Evolutionary conservation across 2,888 invertebrate species (phyloP).

Genomic region (Xanthia icteritia): DNA sequence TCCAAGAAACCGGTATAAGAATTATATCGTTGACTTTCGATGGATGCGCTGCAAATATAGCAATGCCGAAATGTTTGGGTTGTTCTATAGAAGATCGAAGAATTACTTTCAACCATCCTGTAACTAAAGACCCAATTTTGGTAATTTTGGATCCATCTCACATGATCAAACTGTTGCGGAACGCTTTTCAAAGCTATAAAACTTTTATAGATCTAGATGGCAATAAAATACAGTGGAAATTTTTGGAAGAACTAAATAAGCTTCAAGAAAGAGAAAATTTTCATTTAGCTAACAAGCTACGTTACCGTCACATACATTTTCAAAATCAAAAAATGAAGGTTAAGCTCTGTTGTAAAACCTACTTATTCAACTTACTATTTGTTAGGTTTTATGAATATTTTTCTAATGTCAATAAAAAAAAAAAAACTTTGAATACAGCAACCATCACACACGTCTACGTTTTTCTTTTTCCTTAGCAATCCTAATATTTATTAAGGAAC

Average conservation of each 20-base stretch:
- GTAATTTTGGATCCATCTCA: slow-evolving; percentile 33
- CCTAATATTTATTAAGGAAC: too few species aligned
- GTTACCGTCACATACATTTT: slow-evolving; percentile 8
- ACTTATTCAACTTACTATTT: too few species aligned
- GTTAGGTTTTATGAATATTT: too few species aligned
- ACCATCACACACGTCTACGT: too few species aligned
- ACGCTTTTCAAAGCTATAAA: slow-evolving; percentile 34
- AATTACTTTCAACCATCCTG: slow-evolving; percentile 19
- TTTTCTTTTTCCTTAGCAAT: too few species aligned
- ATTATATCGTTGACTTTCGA: slow-evolving; percentile 51
- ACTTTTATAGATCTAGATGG: slow-evolving; percentile 27
- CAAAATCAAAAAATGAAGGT: slow-evolving; percentile 32
- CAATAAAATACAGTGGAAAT: slow-evolving; percentile 11
- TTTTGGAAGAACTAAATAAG: slow-evolving; percentile 11
- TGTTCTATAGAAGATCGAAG: slow-evolving; percentile 36
- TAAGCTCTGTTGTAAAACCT: too few species aligned
- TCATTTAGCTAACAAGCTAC: slow-evolving; percentile 10
- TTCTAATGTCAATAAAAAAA: too few species aligned
- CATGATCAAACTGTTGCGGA: slow-evolving; percentile 49
- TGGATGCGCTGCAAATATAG: slow-evolving; percentile 35
- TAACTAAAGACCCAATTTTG: slow-evolving; percentile 21
- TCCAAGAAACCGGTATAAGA: slow-evolving; percentile 19
- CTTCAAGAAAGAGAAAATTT: slow-evolving; percentile 12
- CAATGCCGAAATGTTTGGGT: slow-evolving; percentile 35
- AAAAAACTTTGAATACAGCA: too few species aligned